Conservation (phyloP, 2,888 invertebrate genomes). For the Thereva unica region DNA sequence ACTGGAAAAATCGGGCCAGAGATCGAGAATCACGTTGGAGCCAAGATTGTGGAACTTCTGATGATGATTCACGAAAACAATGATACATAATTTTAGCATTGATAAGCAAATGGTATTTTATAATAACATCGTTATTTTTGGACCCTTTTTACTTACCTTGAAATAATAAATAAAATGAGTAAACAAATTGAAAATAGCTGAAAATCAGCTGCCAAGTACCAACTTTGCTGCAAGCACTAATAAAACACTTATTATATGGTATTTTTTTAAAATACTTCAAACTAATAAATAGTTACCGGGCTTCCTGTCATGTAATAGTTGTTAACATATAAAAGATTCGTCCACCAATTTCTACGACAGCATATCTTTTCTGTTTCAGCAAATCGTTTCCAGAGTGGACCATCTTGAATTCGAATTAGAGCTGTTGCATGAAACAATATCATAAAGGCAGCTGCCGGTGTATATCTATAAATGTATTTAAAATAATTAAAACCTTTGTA, state of each 20-base stretch:
- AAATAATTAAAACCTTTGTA: too few relatives aligned
- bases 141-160: conserved; percentile 14
- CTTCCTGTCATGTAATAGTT: conserved; percentile 57
- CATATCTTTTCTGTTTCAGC: conserved; percentile 54
- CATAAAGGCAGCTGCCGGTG: conserved; percentile 57
- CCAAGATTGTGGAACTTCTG: too few relatives aligned
- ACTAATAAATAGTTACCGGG: conserved; percentile 46
- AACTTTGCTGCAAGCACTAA: conserved; percentile 45
- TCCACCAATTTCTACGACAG: conserved; percentile 61
- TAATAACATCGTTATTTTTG: too few relatives aligned
- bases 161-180: conserved; percentile 51
- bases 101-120: too few relatives aligned
- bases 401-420: conserved; percentile 54
- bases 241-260: conserved; percentile 4
- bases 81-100: too few relatives aligned
- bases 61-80: too few relatives aligned
- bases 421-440: conserved; percentile 56
- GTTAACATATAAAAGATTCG: conserved; percentile 59
- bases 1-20: too few relatives aligned
- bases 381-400: conserved; percentile 58
- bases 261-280: conserved; percentile 32
- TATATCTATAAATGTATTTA: conserved; percentile 51
- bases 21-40: too few relatives aligned
- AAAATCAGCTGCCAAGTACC: conserved; percentile 61
- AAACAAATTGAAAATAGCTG: conserved; percentile 59